These are phyloP conservation scores for Chitala chitala DNA, from an alignment of 2,113 vertebrate genomes.

Conservation along the genomic window DNA sequence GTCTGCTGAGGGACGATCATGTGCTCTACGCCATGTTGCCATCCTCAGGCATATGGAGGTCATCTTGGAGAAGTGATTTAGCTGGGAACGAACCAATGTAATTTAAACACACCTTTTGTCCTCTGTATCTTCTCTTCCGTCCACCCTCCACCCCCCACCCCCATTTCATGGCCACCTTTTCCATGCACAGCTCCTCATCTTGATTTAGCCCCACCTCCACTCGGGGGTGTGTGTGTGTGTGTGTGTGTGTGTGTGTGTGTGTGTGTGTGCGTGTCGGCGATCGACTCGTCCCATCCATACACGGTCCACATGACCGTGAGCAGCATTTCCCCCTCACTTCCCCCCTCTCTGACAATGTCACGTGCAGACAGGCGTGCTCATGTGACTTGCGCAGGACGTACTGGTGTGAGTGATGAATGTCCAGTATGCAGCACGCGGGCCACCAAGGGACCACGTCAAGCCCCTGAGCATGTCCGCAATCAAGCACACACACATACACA, in stretches of 20 bases:
- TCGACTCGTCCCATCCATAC: no score
- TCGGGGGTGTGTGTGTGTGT: not conserved
- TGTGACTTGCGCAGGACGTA: no score
- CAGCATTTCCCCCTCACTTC: no score
- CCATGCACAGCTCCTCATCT: not conserved
- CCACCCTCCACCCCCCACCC: not conserved
- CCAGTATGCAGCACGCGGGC: no score
- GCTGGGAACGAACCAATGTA: slow-evolving; percentile 24
- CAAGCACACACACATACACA: not conserved
- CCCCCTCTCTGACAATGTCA: not conserved
- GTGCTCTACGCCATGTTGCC: not conserved
- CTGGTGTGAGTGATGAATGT: no score
- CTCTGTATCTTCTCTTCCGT: not conserved
- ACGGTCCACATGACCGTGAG: no score
- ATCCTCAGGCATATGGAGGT: slow-evolving; percentile 31
- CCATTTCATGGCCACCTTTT: not conserved
- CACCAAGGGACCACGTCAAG: no score
- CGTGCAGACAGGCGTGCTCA: not conserved
- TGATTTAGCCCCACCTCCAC: not conserved
- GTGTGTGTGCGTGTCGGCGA: no score
- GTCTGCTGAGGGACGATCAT: not conserved
- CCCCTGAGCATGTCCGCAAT: no score
- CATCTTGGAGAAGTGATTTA: slow-evolving; percentile 33
- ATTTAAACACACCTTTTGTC: slow-evolving; percentile 27
- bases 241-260: no score